These are phyloP conservation scores for Eremophila alpestris DNA, from an alignment of 2,797 vertebrate genomes.

Conservation along the genomic window DNA sequence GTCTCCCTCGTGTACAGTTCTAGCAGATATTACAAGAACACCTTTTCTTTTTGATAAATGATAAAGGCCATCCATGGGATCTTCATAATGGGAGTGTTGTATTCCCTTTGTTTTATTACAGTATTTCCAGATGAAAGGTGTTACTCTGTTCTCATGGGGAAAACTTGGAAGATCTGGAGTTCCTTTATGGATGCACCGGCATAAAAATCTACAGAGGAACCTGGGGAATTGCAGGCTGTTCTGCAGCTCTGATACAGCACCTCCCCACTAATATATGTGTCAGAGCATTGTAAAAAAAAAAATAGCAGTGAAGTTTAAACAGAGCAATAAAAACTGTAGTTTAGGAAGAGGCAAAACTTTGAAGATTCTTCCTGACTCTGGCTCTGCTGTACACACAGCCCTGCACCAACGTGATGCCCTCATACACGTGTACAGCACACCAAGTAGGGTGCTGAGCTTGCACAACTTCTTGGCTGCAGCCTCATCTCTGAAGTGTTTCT, in stretches of 20 bases:
- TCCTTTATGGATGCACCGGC: conserved; percentile 62
- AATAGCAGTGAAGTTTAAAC: conserved; percentile 54
- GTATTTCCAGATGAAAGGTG: conserved; percentile 65
- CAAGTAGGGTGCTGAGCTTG: background rate
- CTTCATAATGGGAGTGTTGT: conserved; percentile 59
- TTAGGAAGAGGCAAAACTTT: conserved; percentile 55
- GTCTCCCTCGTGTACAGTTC: conserved; percentile 55
- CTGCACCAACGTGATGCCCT: background rate
- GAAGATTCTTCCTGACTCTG: background rate
- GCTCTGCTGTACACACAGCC: background rate
- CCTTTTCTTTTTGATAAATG: conserved; percentile 72
- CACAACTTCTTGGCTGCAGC: background rate
- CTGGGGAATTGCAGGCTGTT: conserved; percentile 68
- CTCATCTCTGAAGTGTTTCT: background rate
- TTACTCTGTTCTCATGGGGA: conserved; percentile 67
- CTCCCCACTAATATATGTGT: conserved; percentile 43
- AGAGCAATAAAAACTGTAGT: conserved; percentile 60
- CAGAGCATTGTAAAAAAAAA: conserved; percentile 57
- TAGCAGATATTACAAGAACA: conserved; percentile 66
- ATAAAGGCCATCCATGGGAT: conserved; percentile 67
- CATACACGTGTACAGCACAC: fast-evolving
- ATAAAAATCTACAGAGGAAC: conserved; percentile 68
- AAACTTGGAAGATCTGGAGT: conserved; percentile 53
- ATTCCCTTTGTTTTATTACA: conserved; percentile 76
- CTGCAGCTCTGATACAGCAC: conserved; percentile 37